Evolutionary conservation across 2,797 vertebrate genomes (phyloP).

Genomic region (Xenops minutus): DNA sequence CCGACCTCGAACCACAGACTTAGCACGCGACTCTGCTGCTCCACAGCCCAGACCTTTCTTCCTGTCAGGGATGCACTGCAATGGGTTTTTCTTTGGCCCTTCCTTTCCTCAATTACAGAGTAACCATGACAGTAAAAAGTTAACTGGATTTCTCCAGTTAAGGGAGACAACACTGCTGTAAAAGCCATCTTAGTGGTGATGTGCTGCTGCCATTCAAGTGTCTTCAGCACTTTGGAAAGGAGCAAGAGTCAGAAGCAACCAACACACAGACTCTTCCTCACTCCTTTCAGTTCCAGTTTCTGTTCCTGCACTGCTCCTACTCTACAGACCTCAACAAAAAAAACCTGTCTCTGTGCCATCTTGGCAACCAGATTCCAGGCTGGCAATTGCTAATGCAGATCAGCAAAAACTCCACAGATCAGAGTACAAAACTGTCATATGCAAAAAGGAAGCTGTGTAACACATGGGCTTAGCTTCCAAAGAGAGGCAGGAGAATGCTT

Average conservation of each 20-base stretch:
- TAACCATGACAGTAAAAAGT: neutral
- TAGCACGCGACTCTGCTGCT: neutral
- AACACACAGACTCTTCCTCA: neutral
- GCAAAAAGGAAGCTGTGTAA: neutral
- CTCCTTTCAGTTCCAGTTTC: neutral
- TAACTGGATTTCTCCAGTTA: neutral
- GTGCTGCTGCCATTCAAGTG: neutral
- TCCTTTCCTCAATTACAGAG: neutral
- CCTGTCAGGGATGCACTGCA: neutral
- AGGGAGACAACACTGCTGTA: neutral
- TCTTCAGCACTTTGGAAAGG: neutral
- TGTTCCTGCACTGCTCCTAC: neutral
- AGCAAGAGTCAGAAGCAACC: neutral
- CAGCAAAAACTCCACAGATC: conserved; percentile 1
- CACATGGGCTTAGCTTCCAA: neutral
- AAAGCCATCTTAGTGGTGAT: neutral
- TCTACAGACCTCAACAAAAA: neutral
- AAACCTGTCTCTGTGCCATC: neutral
- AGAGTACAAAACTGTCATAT: neutral
- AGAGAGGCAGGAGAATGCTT: neutral
- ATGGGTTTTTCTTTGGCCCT: neutral
- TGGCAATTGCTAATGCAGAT: neutral
- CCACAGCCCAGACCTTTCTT: neutral
- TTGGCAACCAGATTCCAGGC: neutral
- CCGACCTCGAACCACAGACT: neutral